Percentiles rank a stretch among this genome's conserved stretches.
Evolutionary conservation across 2,888 invertebrate species (phyloP).

Genomic region (Blastobasis lacticolella): DNA sequence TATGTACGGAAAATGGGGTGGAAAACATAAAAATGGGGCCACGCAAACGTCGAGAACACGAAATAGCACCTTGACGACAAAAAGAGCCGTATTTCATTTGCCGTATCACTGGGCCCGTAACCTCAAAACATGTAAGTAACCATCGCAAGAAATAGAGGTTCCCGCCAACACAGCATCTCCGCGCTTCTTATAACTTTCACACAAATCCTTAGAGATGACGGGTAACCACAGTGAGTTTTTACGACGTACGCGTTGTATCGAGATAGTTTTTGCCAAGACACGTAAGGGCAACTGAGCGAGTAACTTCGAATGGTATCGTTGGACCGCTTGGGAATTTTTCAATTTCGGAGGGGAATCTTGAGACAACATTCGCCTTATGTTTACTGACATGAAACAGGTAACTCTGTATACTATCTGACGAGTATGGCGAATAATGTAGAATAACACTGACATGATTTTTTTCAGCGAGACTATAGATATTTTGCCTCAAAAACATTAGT

Average conservation of each 20-base stretch:
- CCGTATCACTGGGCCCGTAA: too few species aligned
- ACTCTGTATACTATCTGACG: not conserved
- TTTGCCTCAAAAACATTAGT: too few species aligned
- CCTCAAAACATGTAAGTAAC: too few species aligned
- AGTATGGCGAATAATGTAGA: not conserved
- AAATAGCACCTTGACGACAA: too few species aligned
- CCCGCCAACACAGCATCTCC: too few species aligned
- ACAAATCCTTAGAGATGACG: constrained; percentile 17
- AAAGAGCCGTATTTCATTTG: too few species aligned
- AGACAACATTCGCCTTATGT: not conserved
- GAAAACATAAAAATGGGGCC: too few species aligned
- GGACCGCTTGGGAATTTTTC: not conserved
- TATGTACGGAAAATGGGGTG: too few species aligned
- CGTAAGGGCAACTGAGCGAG: not conserved
- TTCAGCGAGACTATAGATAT: not conserved
- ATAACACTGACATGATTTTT: not conserved
- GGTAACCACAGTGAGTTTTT: constrained; percentile 17
- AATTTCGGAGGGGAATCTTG: not conserved
- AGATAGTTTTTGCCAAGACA: not conserved
- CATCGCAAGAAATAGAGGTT: too few species aligned
- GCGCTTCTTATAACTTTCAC: too few species aligned
- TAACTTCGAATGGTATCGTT: not conserved
- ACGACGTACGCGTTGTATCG: constrained; percentile 8
- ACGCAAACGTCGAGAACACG: too few species aligned
- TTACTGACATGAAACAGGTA: not conserved